Evolutionary conservation across 2,113 vertebrate genomes (phyloP).

Genomic region (Tapirus terrestris): DNA sequence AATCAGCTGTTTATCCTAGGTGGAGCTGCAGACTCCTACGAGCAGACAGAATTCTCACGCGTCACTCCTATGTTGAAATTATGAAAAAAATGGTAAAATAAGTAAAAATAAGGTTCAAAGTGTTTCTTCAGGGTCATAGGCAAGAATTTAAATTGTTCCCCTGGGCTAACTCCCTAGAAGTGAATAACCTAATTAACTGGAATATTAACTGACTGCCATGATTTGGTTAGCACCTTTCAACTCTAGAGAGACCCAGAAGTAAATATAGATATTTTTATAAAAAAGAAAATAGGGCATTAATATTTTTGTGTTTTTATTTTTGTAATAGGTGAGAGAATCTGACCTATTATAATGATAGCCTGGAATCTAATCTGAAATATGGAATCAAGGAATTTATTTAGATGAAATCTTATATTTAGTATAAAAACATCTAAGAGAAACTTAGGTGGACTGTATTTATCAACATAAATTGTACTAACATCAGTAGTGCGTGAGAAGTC

Average conservation of each 20-base stretch:
- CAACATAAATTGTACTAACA: not conserved
- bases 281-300: not conserved
- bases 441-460: not conserved
- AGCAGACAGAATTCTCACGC: not conserved
- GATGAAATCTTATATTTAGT: not conserved
- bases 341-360: not conserved
- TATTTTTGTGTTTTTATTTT: not conserved
- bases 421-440: not conserved
- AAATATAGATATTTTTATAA: not conserved
- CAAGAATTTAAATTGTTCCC: not conserved
- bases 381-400: not conserved
- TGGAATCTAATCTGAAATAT: slow-evolving; percentile 13
- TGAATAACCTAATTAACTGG: slow-evolving; percentile 3
- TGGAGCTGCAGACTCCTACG: not conserved
- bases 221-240: not conserved
- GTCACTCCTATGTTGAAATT: not conserved
- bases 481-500: not conserved
- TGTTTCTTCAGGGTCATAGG: not conserved
- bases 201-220: not conserved
- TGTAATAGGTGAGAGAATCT: not conserved
- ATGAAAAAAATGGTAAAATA: not conserved
- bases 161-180: not conserved
- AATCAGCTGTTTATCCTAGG: not conserved
- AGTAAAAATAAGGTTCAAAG: not conserved
- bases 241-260: not conserved